Evolutionary conservation across 2,888 invertebrate genomes (phyloP).

Genomic region (Ormyrus thymus): DNA sequence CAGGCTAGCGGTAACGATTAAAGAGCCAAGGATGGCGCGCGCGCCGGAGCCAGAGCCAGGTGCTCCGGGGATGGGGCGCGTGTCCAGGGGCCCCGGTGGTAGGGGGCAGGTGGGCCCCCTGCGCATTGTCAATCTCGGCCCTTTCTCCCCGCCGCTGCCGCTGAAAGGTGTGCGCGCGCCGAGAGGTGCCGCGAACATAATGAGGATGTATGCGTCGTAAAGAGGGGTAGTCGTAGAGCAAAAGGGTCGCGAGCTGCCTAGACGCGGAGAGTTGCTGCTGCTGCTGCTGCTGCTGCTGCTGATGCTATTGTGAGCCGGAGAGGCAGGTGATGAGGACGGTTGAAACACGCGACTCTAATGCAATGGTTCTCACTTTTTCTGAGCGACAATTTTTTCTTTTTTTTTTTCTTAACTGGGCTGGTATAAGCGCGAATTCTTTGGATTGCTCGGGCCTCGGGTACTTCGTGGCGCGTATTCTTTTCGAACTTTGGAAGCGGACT

Average conservation of each 20-base stretch:
- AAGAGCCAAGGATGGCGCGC: conserved; percentile 51
- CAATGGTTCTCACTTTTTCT: conserved; percentile 58
- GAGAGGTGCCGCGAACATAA: conserved; percentile 67
- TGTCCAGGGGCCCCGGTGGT: conserved; percentile 67
- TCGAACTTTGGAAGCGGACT: no score
- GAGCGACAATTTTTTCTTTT: conserved; percentile 8
- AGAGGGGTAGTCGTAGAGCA: conserved; percentile 61
- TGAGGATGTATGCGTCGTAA: conserved; percentile 68
- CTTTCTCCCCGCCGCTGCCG: conserved; percentile 60
- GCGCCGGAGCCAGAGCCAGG: conserved; percentile 62
- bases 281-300: conserved; percentile 40
- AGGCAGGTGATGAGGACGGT: conserved; percentile 75
- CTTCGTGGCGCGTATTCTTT: no score
- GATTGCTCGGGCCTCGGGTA: no score
- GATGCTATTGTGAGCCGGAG: conserved; percentile 67
- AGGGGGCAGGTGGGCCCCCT: conserved; percentile 74
- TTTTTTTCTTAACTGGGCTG: not conserved
- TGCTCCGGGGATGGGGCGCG: conserved; percentile 66
- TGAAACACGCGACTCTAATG: conserved; percentile 72
- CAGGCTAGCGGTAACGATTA: conserved; percentile 52
- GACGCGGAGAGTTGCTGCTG: conserved; percentile 34
- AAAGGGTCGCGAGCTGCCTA: conserved; percentile 59
- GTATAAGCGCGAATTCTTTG: no score
- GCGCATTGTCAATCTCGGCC: conserved; percentile 73
- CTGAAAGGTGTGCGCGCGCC: conserved; percentile 18